Percentiles rank a stretch among this genome's conserved stretches.
Conservation (phyloP, 2,888 invertebrate species). For the Liopterus haemorrhoidalis region DNA sequence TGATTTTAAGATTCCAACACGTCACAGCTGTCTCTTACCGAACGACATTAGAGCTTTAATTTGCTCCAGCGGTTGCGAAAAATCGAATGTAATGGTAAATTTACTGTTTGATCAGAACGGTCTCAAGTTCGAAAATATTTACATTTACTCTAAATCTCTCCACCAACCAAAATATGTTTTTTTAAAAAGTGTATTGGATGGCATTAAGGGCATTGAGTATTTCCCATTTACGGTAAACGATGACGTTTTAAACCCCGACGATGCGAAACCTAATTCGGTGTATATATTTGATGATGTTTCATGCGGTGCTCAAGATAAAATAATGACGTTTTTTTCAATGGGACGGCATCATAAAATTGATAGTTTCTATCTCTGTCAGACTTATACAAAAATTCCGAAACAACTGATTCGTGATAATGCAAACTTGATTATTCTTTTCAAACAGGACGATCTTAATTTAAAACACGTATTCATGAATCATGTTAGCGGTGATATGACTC, state of each 20-base stretch:
- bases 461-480: constrained; percentile 36
- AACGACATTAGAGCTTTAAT: no score
- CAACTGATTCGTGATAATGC: constrained; percentile 39
- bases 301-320: constrained; percentile 35
- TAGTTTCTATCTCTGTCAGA: constrained; percentile 38
- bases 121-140: no score
- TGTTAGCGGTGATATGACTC: constrained; percentile 33
- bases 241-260: constrained; percentile 25
- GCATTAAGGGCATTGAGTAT: constrained; percentile 30
- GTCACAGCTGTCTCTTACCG: no score
- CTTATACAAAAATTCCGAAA: constrained; percentile 38
- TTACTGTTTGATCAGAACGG: no score
- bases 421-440: constrained; percentile 38
- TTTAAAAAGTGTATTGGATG: constrained; percentile 27
- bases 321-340: constrained; percentile 37
- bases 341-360: constrained; percentile 37
- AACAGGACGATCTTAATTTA: constrained; percentile 39
- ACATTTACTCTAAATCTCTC: constrained; percentile 32
- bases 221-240: constrained; percentile 23
- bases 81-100: constrained; percentile 37
- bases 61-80: constrained; percentile 36
- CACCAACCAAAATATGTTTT: constrained; percentile 34
- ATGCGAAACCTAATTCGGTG: constrained; percentile 36
- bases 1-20: no score
- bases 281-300: constrained; percentile 42